phyloP scores from a whole-genome alignment of 2,113 vertebrate genomes.

The Scalopus aquaticus region DNA sequence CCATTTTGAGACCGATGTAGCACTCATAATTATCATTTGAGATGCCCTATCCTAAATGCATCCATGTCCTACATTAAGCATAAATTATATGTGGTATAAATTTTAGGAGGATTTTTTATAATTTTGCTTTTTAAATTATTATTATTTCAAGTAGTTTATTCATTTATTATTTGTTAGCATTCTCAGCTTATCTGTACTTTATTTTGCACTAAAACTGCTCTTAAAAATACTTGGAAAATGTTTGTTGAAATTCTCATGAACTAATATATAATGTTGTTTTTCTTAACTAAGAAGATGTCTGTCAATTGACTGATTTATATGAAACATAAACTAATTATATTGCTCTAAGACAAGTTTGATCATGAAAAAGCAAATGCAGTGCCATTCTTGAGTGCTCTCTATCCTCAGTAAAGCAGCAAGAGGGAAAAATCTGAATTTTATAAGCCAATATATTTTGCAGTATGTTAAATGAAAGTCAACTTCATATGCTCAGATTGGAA shows the following conservation, averaged over 20 bases:
- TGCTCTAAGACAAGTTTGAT: slow-evolving; percentile 18
- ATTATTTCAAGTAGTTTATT: neutral
- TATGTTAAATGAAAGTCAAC: slow-evolving; percentile 36
- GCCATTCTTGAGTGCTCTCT: neutral
- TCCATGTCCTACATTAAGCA: too few relatives aligned
- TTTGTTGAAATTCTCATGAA: slow-evolving; percentile 24
- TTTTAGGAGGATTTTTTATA: neutral
- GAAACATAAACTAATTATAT: slow-evolving; percentile 26
- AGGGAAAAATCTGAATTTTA: slow-evolving; percentile 15
- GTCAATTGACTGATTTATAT: neutral
- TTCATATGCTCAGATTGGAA: slow-evolving; percentile 2
- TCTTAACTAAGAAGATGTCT: neutral
- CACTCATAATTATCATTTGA: neutral
- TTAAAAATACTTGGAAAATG: neutral
- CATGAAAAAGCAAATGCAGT: slow-evolving; percentile 8
- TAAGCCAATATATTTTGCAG: slow-evolving; percentile 24
- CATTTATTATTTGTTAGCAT: neutral
- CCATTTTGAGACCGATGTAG: neutral
- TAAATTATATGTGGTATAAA: neutral
- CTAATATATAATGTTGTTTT: neutral
- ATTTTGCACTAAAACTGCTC: slow-evolving; percentile 26
- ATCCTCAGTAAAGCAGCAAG: neutral
- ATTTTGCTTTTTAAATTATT: slow-evolving; percentile 28
- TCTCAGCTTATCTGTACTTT: neutral
- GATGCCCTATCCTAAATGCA: neutral